A percentile compares a stretch with the other conserved stretches of the same genome.
Evolutionary conservation across 2,888 invertebrate genomes (phyloP).

Genomic region (Drosophila borborema): DNA sequence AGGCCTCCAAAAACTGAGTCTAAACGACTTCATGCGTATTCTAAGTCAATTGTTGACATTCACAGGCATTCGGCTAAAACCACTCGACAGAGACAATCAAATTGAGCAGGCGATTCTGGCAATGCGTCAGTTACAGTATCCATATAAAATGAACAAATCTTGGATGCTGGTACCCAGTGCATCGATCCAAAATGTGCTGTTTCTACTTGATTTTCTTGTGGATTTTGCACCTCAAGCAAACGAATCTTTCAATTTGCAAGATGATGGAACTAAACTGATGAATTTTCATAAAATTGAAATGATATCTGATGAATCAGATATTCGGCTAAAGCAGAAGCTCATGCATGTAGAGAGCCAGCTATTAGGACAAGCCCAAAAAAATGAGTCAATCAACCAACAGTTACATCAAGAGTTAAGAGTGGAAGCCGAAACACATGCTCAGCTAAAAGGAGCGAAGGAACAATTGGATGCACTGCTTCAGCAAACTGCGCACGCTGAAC

Average conservation of each 20-base stretch:
- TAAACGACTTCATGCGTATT: conserved; percentile 50
- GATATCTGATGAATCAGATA: background rate
- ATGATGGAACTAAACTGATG: background rate
- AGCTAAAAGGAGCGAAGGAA: background rate
- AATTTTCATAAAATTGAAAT: background rate
- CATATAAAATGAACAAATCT: conserved; percentile 37
- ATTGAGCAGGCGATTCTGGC: conserved; percentile 34
- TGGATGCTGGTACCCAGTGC: conserved; percentile 45
- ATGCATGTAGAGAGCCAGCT: background rate
- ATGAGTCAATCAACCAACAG: background rate
- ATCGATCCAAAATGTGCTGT: conserved; percentile 22
- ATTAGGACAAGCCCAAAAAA: background rate
- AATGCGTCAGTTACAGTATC: conserved; percentile 45
- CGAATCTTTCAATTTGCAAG: background rate
- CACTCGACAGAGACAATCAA: conserved; percentile 33
- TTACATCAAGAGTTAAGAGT: background rate
- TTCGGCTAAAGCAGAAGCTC: background rate
- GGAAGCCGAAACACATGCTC: conserved; percentile 13
- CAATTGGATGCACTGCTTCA: background rate
- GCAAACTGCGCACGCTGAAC: background rate
- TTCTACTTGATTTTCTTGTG: conserved; percentile 52
- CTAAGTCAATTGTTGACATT: conserved; percentile 37
- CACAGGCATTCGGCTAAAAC: conserved; percentile 10
- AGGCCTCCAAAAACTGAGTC: conserved; percentile 32
- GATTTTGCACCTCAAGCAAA: conserved; percentile 31